Conservation (phyloP, 1,140 invertebrate genomes). For the Drosophila equinoxialis region DNA sequence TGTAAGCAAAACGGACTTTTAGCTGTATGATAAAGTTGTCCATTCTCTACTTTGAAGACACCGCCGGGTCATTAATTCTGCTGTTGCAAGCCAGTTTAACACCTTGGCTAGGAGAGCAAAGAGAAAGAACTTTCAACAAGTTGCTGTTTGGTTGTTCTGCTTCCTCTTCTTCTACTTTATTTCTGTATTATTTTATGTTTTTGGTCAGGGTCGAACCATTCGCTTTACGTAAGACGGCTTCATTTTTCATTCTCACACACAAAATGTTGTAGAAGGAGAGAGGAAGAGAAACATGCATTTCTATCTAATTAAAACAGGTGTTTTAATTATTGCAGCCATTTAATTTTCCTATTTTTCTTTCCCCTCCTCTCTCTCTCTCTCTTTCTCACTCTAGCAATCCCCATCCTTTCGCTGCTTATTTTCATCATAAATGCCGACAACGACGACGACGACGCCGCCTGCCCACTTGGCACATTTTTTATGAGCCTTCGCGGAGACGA, state of each 20-base stretch:
- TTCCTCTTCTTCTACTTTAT: not conserved
- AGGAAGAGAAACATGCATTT: conserved; percentile 46
- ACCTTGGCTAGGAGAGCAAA: conserved; percentile 21
- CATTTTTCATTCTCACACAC: conserved; percentile 44
- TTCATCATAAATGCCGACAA: conserved; percentile 50
- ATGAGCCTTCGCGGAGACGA: conserved; percentile 42
- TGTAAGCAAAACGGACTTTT: conserved; percentile 38
- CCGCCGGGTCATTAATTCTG: conserved; percentile 69
- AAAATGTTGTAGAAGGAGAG: not conserved
- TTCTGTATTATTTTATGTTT: conserved; percentile 5
- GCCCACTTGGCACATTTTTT: conserved; percentile 76
- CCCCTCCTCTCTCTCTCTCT: conserved; percentile 3
- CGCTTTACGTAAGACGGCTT: conserved; percentile 13
- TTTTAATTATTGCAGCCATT: conserved; percentile 79
- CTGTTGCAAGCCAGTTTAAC: conserved; percentile 45
- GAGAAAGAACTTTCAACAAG: conserved; percentile 63
- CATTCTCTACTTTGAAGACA: conserved; percentile 60
- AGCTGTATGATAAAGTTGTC: conserved; percentile 70
- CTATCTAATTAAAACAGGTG: conserved; percentile 80
- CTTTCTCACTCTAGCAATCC: conserved; percentile 10
- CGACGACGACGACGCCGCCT: conserved; percentile 2
- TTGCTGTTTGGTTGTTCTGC: conserved; percentile 30
- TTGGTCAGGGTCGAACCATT: conserved; percentile 4
- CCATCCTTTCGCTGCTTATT: conserved; percentile 27
- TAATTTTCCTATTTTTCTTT: conserved; percentile 53